Base-by-base conservation (phyloP, 2,797 vertebrate genomes). In the Notolabrus celidotus region DNA sequence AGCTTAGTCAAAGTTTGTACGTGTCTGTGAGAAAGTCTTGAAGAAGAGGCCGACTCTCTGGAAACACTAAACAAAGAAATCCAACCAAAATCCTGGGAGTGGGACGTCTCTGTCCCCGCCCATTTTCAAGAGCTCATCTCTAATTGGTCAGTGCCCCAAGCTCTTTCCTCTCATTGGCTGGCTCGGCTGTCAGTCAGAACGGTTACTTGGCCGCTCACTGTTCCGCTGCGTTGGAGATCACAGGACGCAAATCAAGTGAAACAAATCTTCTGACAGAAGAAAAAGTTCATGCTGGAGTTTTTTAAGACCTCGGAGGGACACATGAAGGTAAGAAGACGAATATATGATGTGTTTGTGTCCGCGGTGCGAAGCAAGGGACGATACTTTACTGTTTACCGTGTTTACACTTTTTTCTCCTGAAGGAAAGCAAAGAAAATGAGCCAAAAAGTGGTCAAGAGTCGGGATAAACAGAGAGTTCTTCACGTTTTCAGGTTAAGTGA, bases 201-300 rank as follows among this genome's bases (percentile, higher is more conserved):
- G 2, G 51, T 0, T 1, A 17, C 61, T 55, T 10, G 53, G 47
- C 58, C 11, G 79, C 51, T 46, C 53, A 15, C 68, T 60, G 82
- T 85, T 90, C 79, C 75, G 71, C 83, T 62, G 83, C 42, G 50
- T 88, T 88, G 72, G 76, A 87, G 67, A 83, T 77, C 79, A 54
- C 71, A 79, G 68, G 81, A 89, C 76, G 71, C 83, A 79, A 86
- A 89, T 82, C 82, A 83, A 89, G 83, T 75, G 77, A 88, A 89
- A 88, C 59, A 72, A 88, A 88, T 82, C 81, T 83, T 50, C 57
- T 80, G 80, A 80, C 75, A 89, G 82, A 60, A 74, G 57, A 91
- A 87, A 45, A 93, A 92, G 86, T 93, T 92, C 63, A 87, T 90
- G 93, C 80, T 83, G 90, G 87, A 91, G 75, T 86, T 88, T 77